Percentiles rank a stretch among this genome's conserved stretches.
Conservation (phyloP, 2,797 vertebrate genomes). For the Sebastes hubbsi region DNA sequence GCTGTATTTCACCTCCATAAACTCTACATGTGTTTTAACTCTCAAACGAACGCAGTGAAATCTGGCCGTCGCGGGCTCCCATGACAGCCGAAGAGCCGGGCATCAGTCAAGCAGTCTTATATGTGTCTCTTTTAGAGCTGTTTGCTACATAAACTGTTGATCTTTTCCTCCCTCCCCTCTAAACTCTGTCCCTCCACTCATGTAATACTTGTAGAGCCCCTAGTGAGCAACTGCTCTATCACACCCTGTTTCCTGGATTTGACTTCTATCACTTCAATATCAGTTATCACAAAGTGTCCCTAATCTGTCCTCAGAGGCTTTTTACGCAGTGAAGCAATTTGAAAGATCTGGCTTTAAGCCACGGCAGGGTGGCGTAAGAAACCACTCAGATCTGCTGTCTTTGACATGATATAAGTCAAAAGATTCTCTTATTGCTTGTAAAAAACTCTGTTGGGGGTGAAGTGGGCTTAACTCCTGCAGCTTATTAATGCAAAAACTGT, state of each 20-base stretch:
- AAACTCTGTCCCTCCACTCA: conserved; percentile 20
- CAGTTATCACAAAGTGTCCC: conserved; percentile 64
- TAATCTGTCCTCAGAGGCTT: conserved; percentile 63
- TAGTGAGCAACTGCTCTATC: conserved; percentile 58
- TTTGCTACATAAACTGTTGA: conserved; percentile 49
- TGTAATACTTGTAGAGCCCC: conserved; percentile 53
- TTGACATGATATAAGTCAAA: conserved; percentile 16
- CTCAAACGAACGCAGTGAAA: conserved; percentile 44
- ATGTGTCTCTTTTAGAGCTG: conserved; percentile 43
- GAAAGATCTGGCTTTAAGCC: conserved; percentile 54
- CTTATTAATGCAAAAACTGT: neutral
- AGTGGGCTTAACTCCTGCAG: neutral
- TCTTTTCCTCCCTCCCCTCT: conserved; percentile 38
- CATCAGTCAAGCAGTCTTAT: conserved; percentile 38
- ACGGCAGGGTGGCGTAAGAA: conserved; percentile 33
- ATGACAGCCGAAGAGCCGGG: conserved; percentile 20
- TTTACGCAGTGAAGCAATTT: conserved; percentile 44
- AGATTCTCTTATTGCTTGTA: conserved; percentile 4
- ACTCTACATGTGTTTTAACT: conserved; percentile 63
- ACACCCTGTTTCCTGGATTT: conserved; percentile 65
- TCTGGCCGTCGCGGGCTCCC: conserved; percentile 26
- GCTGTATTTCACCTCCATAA: conserved; percentile 53
- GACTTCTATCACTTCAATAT: conserved; percentile 70
- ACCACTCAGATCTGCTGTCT: conserved; percentile 12
- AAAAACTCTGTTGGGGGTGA: neutral